Evolutionary conservation across 30 jellyfish, hydroid and myxozoan species (phyloP), one percentile per base, ranked within the genome.

Genomic region (Aurelia aurita): DNA sequence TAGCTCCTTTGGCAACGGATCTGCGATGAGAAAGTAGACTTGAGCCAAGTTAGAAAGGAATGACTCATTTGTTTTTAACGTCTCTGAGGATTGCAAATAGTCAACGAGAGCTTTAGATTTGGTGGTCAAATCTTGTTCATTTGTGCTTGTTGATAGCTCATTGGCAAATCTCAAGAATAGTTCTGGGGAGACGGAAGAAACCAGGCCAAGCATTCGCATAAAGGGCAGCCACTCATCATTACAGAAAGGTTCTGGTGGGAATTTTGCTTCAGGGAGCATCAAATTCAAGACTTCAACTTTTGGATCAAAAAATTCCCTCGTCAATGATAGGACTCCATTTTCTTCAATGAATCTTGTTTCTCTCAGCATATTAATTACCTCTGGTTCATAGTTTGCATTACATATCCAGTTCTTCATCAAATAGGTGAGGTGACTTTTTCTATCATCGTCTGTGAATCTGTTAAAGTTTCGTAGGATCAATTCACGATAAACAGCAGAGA

Each of bases 231-330:
- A 89, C 19, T 47, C 49, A 28, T 39, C 23, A 19, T 26, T 77
- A 18, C 74, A 21, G 79, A 5, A 70, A n/a, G 58, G 54, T 0
- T 26, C 79, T 23, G 89, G 72, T 65, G 97, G 97, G 61, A 90
- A 90, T 1, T 69, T 77, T 3, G 32, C 12, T 7, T 74, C 84
- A 11, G 60, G 53, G 0, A 74, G 70, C 92, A 90, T 84, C 34
- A 35, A 45, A 0, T 47, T 58, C 28, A 89, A 89, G 16, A 89
- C 15, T 19, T 49, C 43, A 16, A 69, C 70, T 22, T 77, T 79
- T 19, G 97, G 91, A 61, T 89, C 97, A 66, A 46, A 89, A 49
- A 89, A 67, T 2, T 55, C 83, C 16, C 67, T 58, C 19, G 86
- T 72, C 35, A 4, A 21, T 22, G 32, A 5, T 21, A 76, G 58